Conservation (phyloP, 2,888 invertebrate genomes). For the Aproaerema taeniolella region DNA sequence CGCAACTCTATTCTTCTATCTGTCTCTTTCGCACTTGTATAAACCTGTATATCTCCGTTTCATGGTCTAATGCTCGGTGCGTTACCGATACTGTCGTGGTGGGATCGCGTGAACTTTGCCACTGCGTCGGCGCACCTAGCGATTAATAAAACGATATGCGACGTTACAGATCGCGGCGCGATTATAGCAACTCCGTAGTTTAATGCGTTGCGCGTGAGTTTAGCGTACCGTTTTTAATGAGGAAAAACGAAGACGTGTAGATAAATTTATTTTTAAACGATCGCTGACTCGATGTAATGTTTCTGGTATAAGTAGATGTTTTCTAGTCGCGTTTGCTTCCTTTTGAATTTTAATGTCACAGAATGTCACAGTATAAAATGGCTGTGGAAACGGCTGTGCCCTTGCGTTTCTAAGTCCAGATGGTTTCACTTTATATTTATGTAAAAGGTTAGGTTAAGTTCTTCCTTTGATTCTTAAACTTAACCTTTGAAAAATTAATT, state of each 20-base stretch:
- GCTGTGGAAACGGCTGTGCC: too few species aligned
- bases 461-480: too few species aligned
- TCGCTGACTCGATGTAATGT: background rate
- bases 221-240: constrained; percentile 2
- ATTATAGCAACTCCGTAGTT: constrained; percentile 53
- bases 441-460: too few species aligned
- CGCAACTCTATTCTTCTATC: constrained; percentile 62
- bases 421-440: too few species aligned
- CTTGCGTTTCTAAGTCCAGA: too few species aligned
- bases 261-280: too few species aligned
- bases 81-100: constrained; percentile 61
- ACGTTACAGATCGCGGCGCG: constrained; percentile 62
- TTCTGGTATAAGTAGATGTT: background rate
- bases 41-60: constrained; percentile 28
- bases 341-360: too few species aligned
- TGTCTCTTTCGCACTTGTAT: constrained; percentile 36
- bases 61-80: constrained; percentile 57
- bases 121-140: constrained; percentile 45
- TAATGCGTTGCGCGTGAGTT: constrained; percentile 33
- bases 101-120: constrained; percentile 72
- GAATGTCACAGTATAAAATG: too few species aligned
- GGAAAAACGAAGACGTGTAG: too few species aligned
- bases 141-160: constrained; percentile 65
- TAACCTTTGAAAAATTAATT: too few species aligned
- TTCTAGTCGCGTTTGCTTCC: too few species aligned